Evolutionary conservation across 2,113 vertebrate species (phyloP), one percentile per base, ranked within the genome.

Genomic region (Amphiprion ocellaris): DNA sequence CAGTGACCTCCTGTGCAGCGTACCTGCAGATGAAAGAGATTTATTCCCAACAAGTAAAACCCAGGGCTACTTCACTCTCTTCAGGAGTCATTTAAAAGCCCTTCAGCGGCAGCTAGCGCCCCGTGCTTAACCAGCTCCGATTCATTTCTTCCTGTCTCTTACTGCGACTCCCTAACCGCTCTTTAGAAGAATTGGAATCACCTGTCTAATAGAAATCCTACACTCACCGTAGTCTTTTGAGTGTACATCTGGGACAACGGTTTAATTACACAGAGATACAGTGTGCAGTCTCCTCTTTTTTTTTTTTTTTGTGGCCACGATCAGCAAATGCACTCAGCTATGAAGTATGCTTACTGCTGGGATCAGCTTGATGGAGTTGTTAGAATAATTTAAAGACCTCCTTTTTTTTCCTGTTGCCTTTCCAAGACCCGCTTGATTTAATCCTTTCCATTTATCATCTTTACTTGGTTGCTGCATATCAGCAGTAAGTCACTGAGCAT

Each of bases 391-490:
- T 87, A 93, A 89, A 87, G 82, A 82, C 78, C 81, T 74, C 65
- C 78, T 59, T 68, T 21, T 58, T 66, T 47, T 49, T 73, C 76
- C 62, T 52, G 78, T 84, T 47, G 74, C 86, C 81, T 86, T 79
- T 79, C 56, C 66, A 74, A 83, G 79, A 84, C 68, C 69, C 21
- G 54, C 82, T 77, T 89, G 86, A 92, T 92, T 93, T 93, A 93
- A 92, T 92, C 89, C 87, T 89, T 89, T 91, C 85, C 79, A 89
- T 93, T 91, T 89, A 90, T 93, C 91, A 91, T 90, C 77, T 90
- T 87, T 78, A 81, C 79, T 87, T 58, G 74, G 61, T 70, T 60
- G 81, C 75, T 74, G 71, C 81, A 77, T 69, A 79, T 87, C 89
- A 82, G 87, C 91, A 68, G 68, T 86, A 88, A 92, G 76, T 90